Conservation (phyloP, 35 echinoderm and acorn worm species). For the Chiridota heheva region DNA sequence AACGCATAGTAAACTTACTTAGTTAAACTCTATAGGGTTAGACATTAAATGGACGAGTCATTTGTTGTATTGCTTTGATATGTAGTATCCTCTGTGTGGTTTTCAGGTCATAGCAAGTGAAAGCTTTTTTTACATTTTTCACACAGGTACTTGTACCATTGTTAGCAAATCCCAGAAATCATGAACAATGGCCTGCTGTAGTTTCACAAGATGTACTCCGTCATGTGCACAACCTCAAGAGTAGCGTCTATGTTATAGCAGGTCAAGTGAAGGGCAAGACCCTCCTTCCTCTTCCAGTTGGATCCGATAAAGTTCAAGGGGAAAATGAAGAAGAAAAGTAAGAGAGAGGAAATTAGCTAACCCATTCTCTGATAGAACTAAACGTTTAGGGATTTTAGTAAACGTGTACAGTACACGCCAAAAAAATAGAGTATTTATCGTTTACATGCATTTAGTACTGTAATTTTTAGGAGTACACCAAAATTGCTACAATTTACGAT, state of each 20-base stretch:
- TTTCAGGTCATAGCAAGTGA: too few species aligned
- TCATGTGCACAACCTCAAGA: slow-evolving; percentile 93
- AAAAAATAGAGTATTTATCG: neutral
- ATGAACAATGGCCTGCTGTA: slow-evolving; percentile 93
- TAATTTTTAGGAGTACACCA: too few species aligned
- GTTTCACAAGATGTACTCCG: slow-evolving; percentile 88
- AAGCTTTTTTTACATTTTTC: neutral
- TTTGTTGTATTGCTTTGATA: too few species aligned
- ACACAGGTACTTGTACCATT: slow-evolving; percentile 83
- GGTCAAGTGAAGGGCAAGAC: slow-evolving; percentile 97
- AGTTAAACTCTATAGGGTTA: too few species aligned
- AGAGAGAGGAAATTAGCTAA: slow-evolving; percentile 3
- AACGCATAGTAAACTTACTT: too few species aligned
- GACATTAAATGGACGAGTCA: too few species aligned
- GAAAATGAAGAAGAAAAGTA: slow-evolving; percentile 74
- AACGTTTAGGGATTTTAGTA: too few species aligned
- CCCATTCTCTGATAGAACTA: too few species aligned
- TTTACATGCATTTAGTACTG: too few species aligned
- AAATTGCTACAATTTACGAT: too few species aligned
- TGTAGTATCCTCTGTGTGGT: too few species aligned
- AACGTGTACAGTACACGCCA: too few species aligned
- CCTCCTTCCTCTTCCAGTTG: slow-evolving; percentile 88
- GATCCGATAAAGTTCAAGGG: slow-evolving; percentile 92
- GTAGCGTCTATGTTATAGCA: slow-evolving; percentile 91
- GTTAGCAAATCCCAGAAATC: slow-evolving; percentile 89